phyloP scores from a whole-genome alignment of 2,888 invertebrate genomes.

The Stenodera caucasica region DNA sequence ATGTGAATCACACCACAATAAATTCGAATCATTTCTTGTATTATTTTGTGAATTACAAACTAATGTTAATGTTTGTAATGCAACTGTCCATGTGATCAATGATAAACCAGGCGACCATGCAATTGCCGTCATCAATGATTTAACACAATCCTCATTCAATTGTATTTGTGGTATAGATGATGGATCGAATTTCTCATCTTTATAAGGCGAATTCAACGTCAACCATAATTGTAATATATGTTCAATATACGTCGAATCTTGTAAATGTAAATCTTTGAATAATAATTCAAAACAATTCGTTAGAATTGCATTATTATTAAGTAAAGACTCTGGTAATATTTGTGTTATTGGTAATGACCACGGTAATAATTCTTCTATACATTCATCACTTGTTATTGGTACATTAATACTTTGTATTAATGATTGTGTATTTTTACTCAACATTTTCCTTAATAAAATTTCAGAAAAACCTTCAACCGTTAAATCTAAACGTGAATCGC shows the following conservation, averaged over 20 bases:
- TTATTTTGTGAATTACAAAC: constrained; percentile 65
- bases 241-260: constrained; percentile 77
- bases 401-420: constrained; percentile 47
- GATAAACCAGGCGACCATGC: constrained; percentile 70
- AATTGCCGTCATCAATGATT: constrained; percentile 67
- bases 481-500: constrained; percentile 77
- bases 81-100: constrained; percentile 76
- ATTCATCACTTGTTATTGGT: constrained; percentile 16
- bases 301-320: constrained; percentile 63
- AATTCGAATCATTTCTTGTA: constrained; percentile 31
- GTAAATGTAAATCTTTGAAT: constrained; percentile 68
- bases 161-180: constrained; percentile 66
- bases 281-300: constrained; percentile 70
- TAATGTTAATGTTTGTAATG: constrained; percentile 74
- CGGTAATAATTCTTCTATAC: constrained; percentile 34
- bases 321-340: constrained; percentile 54
- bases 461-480: constrained; percentile 80
- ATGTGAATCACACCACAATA: constrained; percentile 35
- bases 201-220: constrained; percentile 68
- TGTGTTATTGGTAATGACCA: constrained; percentile 53
- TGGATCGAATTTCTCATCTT: constrained; percentile 61
- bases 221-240: constrained; percentile 85
- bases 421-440: constrained; percentile 45
- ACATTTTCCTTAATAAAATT: constrained; percentile 66
- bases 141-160: constrained; percentile 66